Evolutionary conservation across 2,888 invertebrate species (phyloP).

Genomic region (Chaetoderma sp.): DNA sequence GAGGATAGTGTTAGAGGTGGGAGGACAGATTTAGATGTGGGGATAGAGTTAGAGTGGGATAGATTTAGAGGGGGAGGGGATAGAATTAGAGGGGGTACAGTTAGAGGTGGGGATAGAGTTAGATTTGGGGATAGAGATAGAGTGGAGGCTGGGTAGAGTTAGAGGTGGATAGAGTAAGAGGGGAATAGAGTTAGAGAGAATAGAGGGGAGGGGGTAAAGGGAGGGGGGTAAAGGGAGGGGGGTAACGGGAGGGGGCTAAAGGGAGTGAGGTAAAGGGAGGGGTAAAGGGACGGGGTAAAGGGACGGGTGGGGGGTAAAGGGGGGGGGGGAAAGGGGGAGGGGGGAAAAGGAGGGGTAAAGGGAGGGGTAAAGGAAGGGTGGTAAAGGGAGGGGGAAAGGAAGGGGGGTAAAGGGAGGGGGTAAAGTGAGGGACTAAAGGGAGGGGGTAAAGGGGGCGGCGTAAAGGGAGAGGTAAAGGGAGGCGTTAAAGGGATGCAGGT

Average conservation of each 20-base stretch:
- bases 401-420: not conserved
- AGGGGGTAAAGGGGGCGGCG: not conserved
- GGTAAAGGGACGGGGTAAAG: not conserved
- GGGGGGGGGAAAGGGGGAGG: not conserved
- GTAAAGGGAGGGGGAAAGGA: not conserved
- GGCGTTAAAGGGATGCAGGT: not conserved
- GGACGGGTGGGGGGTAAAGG: too few species aligned
- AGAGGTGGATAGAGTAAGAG: constrained; percentile 3
- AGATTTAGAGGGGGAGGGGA: constrained; percentile 17
- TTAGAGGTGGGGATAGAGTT: constrained; percentile 8
- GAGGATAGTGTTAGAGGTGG: not conserved
- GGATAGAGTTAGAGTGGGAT: constrained; percentile 11
- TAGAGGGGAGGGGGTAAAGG: not conserved
- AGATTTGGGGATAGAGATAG: constrained; percentile 4
- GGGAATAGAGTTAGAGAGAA: too few species aligned
- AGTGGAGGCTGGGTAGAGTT: constrained; percentile 3
- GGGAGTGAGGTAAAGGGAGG: constrained; percentile 4
- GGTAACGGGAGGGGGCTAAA: not conserved
- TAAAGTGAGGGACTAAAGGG: not conserved
- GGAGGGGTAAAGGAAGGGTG: not conserved
- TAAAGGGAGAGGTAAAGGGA: not conserved
- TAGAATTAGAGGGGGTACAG: constrained; percentile 18
- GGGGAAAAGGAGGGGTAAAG: not conserved
- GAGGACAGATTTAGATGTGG: constrained; percentile 8
- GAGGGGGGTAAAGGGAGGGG: too few species aligned